Evolutionary conservation across 2,113 vertebrate genomes (phyloP).

Genomic region (Syrmaticus mikado): DNA sequence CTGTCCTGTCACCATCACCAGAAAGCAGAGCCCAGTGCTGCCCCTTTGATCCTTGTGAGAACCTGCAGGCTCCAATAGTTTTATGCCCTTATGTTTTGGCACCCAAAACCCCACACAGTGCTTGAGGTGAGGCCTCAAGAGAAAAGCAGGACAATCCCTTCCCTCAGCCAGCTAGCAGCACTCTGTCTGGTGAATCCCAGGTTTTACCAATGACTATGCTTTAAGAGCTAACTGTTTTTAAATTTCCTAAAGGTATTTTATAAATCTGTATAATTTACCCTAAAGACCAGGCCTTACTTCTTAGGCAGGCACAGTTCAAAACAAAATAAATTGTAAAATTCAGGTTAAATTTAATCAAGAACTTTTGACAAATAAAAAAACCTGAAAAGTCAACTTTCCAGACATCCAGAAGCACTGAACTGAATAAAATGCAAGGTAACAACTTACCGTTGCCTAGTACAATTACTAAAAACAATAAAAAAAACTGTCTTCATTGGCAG

Average conservation of each 20-base stretch:
- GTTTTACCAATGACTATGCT: background rate
- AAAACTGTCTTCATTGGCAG: background rate
- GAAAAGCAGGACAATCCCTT: no score
- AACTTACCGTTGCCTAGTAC: background rate
- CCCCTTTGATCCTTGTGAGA: background rate
- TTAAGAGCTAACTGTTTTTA: background rate
- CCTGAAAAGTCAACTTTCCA: background rate
- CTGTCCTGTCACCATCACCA: background rate
- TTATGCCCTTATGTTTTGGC: background rate
- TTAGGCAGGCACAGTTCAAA: background rate
- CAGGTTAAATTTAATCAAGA: background rate
- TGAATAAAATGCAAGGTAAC: background rate
- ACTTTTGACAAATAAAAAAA: background rate
- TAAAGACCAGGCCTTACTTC: background rate
- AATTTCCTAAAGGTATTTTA: background rate
- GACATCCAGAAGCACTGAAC: background rate
- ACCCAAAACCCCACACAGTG: background rate
- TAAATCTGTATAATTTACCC: background rate
- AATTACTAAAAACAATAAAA: background rate
- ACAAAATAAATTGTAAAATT: background rate
- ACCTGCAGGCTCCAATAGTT: background rate
- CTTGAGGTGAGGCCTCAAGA: no score
- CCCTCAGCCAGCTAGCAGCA: no score
- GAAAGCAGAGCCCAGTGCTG: background rate
- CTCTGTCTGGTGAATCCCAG: no score